Conservation (phyloP, 2,888 invertebrate species). For the Drosophila tripunctata region DNA sequence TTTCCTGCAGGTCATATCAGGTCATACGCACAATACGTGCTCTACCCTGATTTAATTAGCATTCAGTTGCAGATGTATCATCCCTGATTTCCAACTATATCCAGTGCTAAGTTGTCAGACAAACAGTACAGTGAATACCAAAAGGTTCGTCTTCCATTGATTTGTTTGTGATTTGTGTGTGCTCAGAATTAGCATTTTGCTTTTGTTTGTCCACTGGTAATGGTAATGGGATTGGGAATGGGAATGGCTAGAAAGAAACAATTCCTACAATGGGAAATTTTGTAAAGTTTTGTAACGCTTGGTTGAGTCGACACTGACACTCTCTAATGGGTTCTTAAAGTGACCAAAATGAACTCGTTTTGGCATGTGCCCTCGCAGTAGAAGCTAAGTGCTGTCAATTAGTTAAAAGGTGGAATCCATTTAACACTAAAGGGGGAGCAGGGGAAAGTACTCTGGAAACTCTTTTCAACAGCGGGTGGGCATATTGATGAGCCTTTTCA, state of each 20-base stretch:
- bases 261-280: conserved; percentile 36
- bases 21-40: conserved; percentile 38
- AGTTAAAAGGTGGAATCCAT: conserved; percentile 24
- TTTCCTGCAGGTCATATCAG: conserved; percentile 27
- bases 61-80: conserved; percentile 20
- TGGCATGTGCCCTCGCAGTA: conserved; percentile 56
- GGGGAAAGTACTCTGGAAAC: not conserved
- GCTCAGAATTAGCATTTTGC: conserved; percentile 63
- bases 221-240: too few relatives aligned
- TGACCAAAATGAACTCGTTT: conserved; percentile 67
- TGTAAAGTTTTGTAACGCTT: conserved; percentile 65
- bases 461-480: conserved; percentile 15
- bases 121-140: conserved; percentile 43
- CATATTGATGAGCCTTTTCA: conserved; percentile 18
- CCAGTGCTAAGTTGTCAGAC: conserved; percentile 47
- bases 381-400: conserved; percentile 58
- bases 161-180: conserved; percentile 42
- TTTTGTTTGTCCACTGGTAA: conserved; percentile 32
- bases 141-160: conserved; percentile 44
- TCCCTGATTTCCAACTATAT: conserved; percentile 13
- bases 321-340: conserved; percentile 67
- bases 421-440: not conserved
- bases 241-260: too few relatives aligned
- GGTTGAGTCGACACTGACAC: conserved; percentile 41
- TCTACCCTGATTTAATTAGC: conserved; percentile 46